Conservation (phyloP, 2,888 invertebrate genomes). For the Ochropleura leucogaster region DNA sequence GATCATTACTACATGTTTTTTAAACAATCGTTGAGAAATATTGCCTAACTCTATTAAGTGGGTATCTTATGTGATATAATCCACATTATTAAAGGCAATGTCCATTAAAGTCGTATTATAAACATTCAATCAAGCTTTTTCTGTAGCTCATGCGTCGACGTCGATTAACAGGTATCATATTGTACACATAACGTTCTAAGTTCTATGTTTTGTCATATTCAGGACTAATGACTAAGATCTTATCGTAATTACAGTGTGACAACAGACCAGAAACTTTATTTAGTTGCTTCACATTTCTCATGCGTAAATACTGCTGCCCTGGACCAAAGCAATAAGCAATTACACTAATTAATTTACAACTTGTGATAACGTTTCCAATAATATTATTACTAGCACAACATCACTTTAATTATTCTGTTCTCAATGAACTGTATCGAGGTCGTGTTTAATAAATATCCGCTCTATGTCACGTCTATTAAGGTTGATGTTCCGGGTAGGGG, state of each 20-base stretch:
- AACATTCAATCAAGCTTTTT: slow-evolving; percentile 53
- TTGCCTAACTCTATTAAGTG: background rate
- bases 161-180: slow-evolving; percentile 54
- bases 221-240: slow-evolving; percentile 39
- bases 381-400: slow-evolving; percentile 69
- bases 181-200: slow-evolving; percentile 18
- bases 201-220: slow-evolving; percentile 51
- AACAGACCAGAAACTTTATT: slow-evolving; percentile 17
- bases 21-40: slow-evolving; percentile 3
- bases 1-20: background rate
- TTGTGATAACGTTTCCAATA: slow-evolving; percentile 67
- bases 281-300: slow-evolving; percentile 29
- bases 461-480: slow-evolving; percentile 73
- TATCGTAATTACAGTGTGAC: slow-evolving; percentile 42
- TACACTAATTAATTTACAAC: slow-evolving; percentile 64
- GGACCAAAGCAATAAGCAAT: slow-evolving; percentile 50
- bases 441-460: slow-evolving; percentile 61
- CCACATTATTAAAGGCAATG: slow-evolving; percentile 11
- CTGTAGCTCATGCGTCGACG: background rate
- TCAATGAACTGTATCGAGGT: slow-evolving; percentile 62
- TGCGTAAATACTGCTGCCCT: slow-evolving; percentile 8
- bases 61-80: slow-evolving; percentile 23
- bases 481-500: slow-evolving; percentile 67
- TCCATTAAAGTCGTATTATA: slow-evolving; percentile 39
- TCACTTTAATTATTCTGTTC: slow-evolving; percentile 70